Evolutionary conservation across 1,140 invertebrate species (phyloP).

Genomic region (Oncopeltus fasciatus): DNA sequence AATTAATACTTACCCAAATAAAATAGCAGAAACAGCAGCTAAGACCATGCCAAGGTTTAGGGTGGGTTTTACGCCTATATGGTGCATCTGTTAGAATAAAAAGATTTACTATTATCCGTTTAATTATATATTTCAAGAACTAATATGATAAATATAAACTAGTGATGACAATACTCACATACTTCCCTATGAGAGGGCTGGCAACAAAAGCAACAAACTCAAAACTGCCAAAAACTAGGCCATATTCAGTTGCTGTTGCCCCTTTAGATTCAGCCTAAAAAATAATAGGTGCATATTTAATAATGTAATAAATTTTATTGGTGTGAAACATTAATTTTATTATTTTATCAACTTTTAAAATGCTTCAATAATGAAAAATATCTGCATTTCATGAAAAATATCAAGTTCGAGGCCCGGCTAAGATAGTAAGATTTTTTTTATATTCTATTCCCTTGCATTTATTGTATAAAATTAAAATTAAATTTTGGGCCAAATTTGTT

Average conservation of each 20-base stretch:
- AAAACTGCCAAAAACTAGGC: slow-evolving; percentile 48
- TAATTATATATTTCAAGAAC: neutral
- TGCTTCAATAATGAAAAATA: neutral
- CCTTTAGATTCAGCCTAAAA: slow-evolving; percentile 37
- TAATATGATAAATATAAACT: neutral
- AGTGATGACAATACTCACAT: slow-evolving; percentile 32
- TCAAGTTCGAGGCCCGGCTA: no score
- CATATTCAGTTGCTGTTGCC: slow-evolving; percentile 39
- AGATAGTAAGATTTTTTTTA: no score
- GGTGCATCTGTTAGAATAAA: slow-evolving; percentile 33
- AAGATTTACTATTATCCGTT: neutral
- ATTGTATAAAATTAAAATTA: no score
- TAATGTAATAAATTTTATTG: neutral
- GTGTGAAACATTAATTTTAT: neutral
- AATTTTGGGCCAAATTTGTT: neutral
- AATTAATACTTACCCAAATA: slow-evolving; percentile 38
- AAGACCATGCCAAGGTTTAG: slow-evolving; percentile 41
- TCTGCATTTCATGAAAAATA: neutral
- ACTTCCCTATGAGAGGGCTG: slow-evolving; percentile 43
- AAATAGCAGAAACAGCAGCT: slow-evolving; percentile 32
- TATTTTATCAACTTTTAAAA: neutral
- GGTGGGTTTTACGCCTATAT: slow-evolving; percentile 40
- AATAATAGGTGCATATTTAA: no score
- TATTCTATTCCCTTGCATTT: no score
- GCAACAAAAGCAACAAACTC: slow-evolving; percentile 43